phyloP scores from a whole-genome alignment of 2,797 vertebrate genomes.

The Tinamus major region DNA sequence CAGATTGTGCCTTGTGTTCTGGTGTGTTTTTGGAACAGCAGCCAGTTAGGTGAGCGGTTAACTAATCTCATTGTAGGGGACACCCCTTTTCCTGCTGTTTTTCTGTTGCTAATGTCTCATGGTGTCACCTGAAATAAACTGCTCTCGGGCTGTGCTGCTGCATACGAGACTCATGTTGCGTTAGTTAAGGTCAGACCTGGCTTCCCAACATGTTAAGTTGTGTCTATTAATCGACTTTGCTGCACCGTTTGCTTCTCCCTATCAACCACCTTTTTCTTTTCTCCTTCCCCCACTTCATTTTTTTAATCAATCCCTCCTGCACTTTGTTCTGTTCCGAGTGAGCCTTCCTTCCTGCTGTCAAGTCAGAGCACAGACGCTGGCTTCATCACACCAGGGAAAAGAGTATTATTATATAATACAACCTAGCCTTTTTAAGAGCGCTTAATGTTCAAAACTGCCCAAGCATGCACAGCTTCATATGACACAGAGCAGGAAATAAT shows the following conservation, averaged over 20 bases:
- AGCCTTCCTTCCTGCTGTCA: conserved; percentile 48
- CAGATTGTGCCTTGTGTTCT: not conserved
- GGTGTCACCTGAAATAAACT: conserved; percentile 39
- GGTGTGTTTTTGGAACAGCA: not conserved
- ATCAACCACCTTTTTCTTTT: conserved; percentile 1
- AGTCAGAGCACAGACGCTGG: conserved; percentile 22
- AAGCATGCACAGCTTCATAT: conserved; percentile 23
- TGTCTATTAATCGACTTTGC: not conserved
- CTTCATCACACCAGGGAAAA: conserved; percentile 47
- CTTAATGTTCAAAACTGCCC: conserved; percentile 31
- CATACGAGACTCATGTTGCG: conserved; percentile 5
- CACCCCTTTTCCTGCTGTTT: conserved; percentile 18
- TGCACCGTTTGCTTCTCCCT: not conserved
- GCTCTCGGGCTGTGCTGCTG: conserved; percentile 40
- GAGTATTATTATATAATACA: conserved; percentile 36
- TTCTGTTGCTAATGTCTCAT: not conserved
- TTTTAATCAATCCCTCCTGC: conserved; percentile 50
- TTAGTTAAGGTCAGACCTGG: conserved; percentile 22
- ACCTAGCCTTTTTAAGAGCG: conserved; percentile 11
- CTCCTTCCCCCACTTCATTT: conserved; percentile 7
- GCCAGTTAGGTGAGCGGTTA: not conserved
- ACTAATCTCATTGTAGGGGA: not conserved
- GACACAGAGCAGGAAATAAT: conserved; percentile 35
- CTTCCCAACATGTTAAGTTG: conserved; percentile 13
- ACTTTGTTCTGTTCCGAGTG: not conserved